Base-by-base conservation (phyloP, 1,140 invertebrate genomes). In the Drosophila neocordata region DNA sequence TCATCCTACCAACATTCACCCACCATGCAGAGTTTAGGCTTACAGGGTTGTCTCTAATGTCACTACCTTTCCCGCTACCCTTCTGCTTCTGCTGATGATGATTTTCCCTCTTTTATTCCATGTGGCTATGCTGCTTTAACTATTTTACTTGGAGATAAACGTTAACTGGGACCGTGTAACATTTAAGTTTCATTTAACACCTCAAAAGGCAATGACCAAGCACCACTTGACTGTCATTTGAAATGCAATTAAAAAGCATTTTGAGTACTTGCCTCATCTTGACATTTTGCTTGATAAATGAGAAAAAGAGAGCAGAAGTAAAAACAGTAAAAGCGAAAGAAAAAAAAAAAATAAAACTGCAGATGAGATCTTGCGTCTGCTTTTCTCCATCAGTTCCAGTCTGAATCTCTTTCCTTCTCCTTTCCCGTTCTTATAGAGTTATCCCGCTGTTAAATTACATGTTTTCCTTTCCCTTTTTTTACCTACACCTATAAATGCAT, bases 181-280 rank as follows among this genome's bases (percentile, higher is more conserved):
- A 71, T 61, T 60, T 56, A 67, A 64, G 52, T 69, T 69, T 64
- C 61, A 75, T 78, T 82, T 78, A 82, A 74, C 79, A 83, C 79
- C 79, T 82, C 71, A 53, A 34, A 37, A 69, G 44, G 37, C 56
- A 34, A 37, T 59, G 65, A 37, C 34, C 15, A 55, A 56, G 35
- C n/a, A 65, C 58, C 15, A 34, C 60, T 61, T 60, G 58, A 61
- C 64, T 64, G 66, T 65, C 71, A 65, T 64, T 74, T 65, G 70
- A 82, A 87, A 85, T 78, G 82, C 82, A 85, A 85, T 85, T 85
- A 85, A 85, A 87, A 81, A 77, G 67, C 81, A 87, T 87, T 85
- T 87, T 82, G 82, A 85, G 74, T 83, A 70, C 66, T 77, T 79
- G 76, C 58, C 41, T 60, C 80, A 70, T 84, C 81, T 74, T 85